Conservation (phyloP, 2,888 invertebrate species). For the Rotaria magnacalcarata region DNA sequence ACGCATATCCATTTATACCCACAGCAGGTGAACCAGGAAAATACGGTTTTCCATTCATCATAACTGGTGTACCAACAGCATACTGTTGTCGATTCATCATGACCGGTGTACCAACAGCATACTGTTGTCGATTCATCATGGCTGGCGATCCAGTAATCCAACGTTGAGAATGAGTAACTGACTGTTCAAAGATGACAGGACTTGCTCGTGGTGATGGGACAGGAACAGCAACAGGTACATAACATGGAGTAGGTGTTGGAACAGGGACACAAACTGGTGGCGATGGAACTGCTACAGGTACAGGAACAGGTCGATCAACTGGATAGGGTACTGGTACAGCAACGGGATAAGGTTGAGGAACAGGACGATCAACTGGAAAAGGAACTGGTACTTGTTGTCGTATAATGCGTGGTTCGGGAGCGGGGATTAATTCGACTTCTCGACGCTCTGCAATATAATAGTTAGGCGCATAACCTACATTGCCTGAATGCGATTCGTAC, state of each 20-base stretch:
- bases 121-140: no score
- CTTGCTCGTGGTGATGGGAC: constrained; percentile 21
- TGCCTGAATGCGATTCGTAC: no score
- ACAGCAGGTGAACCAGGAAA: no score
- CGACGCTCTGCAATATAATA: constrained; percentile 10
- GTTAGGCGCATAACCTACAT: neutral
- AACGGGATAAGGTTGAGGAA: neutral
- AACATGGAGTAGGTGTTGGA: neutral
- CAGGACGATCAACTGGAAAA: no score
- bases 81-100: no score
- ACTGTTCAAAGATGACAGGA: neutral
- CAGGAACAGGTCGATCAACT: constrained; percentile 34
- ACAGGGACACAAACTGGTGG: constrained; percentile 39
- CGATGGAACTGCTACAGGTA: constrained; percentile 22
- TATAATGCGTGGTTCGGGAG: neutral
- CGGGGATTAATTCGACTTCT: neutral
- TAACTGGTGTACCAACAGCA: no score
- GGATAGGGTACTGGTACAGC: constrained; percentile 22
- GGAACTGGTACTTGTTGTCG: no score
- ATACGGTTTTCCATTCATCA: no score
- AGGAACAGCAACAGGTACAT: neutral
- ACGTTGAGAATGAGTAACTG: no score
- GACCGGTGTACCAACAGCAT: no score
- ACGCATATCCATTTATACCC: no score
- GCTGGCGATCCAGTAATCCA: no score